These are phyloP conservation scores for Motacilla tschutschensis DNA, from an alignment of 2,113 vertebrate species.

Conservation along the genomic window DNA sequence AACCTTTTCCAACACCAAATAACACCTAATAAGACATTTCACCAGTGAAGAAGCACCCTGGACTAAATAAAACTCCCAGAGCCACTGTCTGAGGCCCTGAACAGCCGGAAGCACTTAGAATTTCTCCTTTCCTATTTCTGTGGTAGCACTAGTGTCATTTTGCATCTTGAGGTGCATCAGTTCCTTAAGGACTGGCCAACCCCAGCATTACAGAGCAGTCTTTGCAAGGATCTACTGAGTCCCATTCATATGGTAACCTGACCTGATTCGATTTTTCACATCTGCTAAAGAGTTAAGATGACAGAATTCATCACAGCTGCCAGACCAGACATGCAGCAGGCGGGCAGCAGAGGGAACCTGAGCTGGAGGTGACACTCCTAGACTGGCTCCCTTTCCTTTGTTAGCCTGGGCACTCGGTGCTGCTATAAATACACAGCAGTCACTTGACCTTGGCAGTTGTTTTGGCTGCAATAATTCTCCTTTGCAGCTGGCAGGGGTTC, in stretches of 20 bases:
- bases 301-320: neutral
- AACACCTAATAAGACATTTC: neutral
- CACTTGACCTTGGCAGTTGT: conserved; percentile 39
- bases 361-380: neutral
- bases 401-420: neutral
- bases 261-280: neutral
- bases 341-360: neutral
- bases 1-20: neutral
- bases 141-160: neutral
- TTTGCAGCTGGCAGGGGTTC: conserved; percentile 8
- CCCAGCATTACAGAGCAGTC: neutral
- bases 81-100: neutral
- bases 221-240: neutral
- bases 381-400: neutral
- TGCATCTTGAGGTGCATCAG: neutral
- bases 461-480: conserved; percentile 18
- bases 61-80: neutral
- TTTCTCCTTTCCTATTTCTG: neutral
- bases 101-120: neutral
- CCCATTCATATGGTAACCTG: neutral
- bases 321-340: neutral
- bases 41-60: neutral
- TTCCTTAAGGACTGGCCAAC: neutral
- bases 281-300: neutral
- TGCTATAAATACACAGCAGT: conserved; percentile 51